These are phyloP conservation scores for Hoplostethus mediterraneus DNA, from an alignment of 2,797 vertebrate genomes.

Conservation along the genomic window DNA sequence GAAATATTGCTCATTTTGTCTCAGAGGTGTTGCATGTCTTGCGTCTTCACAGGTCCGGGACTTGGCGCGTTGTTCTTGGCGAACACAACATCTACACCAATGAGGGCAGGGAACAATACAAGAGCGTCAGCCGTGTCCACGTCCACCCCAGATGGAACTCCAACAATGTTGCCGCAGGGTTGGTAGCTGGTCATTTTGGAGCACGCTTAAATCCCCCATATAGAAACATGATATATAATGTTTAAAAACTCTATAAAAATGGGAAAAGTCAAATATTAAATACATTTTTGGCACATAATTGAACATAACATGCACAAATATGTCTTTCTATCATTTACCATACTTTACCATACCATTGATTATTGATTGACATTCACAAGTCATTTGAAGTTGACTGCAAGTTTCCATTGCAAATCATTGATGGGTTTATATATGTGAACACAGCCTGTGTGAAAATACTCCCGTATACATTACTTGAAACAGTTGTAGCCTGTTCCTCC, in stretches of 20 bases:
- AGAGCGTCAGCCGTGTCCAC: slow-evolving; percentile 82
- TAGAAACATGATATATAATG: slow-evolving; percentile 5
- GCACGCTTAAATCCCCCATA: neutral
- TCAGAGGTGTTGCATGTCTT: neutral
- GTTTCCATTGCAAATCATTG: neutral
- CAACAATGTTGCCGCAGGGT: slow-evolving; percentile 85
- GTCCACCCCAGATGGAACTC: slow-evolving; percentile 87
- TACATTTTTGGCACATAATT: too few relatives aligned
- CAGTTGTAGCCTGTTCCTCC: neutral
- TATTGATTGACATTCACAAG: neutral
- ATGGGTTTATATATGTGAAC: neutral
- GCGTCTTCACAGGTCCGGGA: slow-evolving; percentile 61
- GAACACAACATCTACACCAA: slow-evolving; percentile 86
- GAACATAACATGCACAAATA: too few relatives aligned
- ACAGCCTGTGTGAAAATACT: neutral
- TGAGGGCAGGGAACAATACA: slow-evolving; percentile 87
- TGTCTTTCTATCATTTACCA: too few relatives aligned
- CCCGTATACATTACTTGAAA: too few relatives aligned
- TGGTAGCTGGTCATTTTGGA: neutral
- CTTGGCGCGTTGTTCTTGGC: slow-evolving; percentile 89
- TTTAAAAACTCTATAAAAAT: too few relatives aligned
- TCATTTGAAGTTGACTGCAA: neutral
- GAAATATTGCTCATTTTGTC: neutral
- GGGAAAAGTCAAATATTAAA: too few relatives aligned
- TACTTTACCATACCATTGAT: too few relatives aligned